Percentiles rank a stretch among this genome's conserved stretches.
Conservation (phyloP, 2,797 vertebrate genomes). For the Ctenochaetus hawaiiensis region DNA sequence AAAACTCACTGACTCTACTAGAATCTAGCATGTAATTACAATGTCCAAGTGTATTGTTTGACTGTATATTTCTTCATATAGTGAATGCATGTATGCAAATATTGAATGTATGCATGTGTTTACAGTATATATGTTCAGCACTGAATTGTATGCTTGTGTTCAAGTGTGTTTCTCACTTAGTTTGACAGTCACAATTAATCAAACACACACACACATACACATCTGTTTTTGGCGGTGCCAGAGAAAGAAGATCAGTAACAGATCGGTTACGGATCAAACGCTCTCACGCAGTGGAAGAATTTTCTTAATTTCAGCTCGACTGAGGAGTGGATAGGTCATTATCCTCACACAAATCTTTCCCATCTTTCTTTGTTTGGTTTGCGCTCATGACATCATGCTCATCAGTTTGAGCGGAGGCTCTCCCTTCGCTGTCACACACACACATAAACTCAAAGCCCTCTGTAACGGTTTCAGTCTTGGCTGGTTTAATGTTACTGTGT, state of each 20-base stretch:
- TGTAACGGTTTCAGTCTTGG: slow-evolving; percentile 5
- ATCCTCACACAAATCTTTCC: slow-evolving; percentile 52
- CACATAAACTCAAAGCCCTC: neutral
- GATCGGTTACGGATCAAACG: slow-evolving; percentile 50
- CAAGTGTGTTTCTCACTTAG: slow-evolving; percentile 5
- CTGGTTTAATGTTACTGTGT: slow-evolving; percentile 20
- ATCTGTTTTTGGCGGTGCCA: slow-evolving; percentile 4
- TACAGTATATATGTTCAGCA: neutral
- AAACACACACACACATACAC: slow-evolving; percentile 8
- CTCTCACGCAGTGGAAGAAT: slow-evolving; percentile 49
- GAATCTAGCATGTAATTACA: slow-evolving; percentile 1
- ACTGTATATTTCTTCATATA: neutral
- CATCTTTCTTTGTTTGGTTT: slow-evolving; percentile 59
- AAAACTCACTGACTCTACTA: slow-evolving; percentile 4
- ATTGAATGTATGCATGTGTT: neutral
- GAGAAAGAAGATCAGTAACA: slow-evolving; percentile 33
- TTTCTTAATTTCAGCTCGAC: slow-evolving; percentile 42
- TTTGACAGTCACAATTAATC: slow-evolving; percentile 38
- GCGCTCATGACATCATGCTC: slow-evolving; percentile 61
- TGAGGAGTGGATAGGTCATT: slow-evolving; percentile 55
- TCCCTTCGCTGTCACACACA: slow-evolving; percentile 11
- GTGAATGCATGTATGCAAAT: neutral
- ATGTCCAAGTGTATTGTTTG: neutral
- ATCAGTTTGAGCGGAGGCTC: slow-evolving; percentile 44
- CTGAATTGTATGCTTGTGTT: neutral